A percentile compares a stretch with the other conserved stretches of the same genome.
phyloP scores from a whole-genome alignment of 2,113 vertebrate species.

The Tachysurus vachellii region DNA sequence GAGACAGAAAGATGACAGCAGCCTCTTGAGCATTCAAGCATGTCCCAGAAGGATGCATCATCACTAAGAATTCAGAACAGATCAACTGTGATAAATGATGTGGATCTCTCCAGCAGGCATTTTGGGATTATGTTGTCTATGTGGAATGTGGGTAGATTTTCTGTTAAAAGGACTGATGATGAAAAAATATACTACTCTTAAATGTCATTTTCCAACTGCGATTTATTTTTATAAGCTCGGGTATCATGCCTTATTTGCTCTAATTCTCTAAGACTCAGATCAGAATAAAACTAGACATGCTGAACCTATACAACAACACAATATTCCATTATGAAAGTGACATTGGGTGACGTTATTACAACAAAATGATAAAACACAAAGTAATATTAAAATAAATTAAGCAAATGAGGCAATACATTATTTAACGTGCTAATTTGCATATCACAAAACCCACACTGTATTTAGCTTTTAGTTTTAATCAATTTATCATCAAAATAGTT shows the following conservation, averaged over 20 bases:
- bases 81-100: conserved; percentile 60
- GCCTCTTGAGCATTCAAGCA: conserved; percentile 43
- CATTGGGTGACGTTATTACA: too few species aligned
- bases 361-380: too few species aligned
- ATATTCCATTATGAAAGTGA: neutral
- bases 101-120: conserved; percentile 49
- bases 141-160: conserved; percentile 8
- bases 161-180: neutral
- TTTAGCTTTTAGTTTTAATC: neutral
- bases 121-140: conserved; percentile 55
- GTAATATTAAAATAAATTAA: neutral
- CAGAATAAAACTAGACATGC: neutral
- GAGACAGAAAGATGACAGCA: conserved; percentile 25
- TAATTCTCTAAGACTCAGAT: too few species aligned
- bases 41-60: conserved; percentile 40
- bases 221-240: conserved; percentile 1
- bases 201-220: conserved; percentile 8
- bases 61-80: conserved; percentile 53
- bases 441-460: neutral
- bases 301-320: neutral
- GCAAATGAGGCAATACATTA: neutral
- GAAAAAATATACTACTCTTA: neutral
- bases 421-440: neutral
- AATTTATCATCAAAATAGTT: neutral
- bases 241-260: neutral